Evolutionary conservation across 2,797 vertebrate species (phyloP), one percentile per base, ranked within the genome.

Genomic region (Sciaenops ocellatus): DNA sequence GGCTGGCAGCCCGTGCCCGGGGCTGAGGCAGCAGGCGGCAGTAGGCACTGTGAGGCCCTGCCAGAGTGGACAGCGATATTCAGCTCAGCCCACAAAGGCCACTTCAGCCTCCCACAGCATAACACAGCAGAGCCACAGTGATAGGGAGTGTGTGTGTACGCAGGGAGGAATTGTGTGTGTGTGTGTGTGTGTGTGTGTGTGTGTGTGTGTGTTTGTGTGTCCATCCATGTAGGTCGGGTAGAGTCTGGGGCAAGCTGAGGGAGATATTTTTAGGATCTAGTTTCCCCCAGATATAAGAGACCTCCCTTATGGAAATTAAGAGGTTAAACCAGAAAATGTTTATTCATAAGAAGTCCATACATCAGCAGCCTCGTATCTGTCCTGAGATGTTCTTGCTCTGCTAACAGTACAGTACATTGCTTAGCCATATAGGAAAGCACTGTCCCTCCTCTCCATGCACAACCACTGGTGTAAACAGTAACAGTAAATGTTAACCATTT

Each of bases 181-280:
- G 73, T 82, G 73, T 80, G 85, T 66, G 64, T 52, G 41, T 26
- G 68, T 69, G 75, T 76, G 52, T 80, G 70, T 61, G 76, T 65
- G 73, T 80, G 59, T 61, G n/a, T 24, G 42, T 41, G 41, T 76
- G 55, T 34, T 8, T 77, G 70, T 56, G 74, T 61, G 78, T 79
- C 83, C 69, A 6, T 81, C 80, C 76, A 75, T 87, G 87, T 88
- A 86, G 85, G 86, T 85, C 66, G 80, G 81, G 62, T 50, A 84
- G 75, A 87, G 82, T 87, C 67, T 88, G 79, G 82, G 85, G 79
- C 84, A 84, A 83, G 79, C 62, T 72, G 85, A 83, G 74, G 44
- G 34, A 75, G 90, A 92, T 95, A 95, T 95, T 95, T 95, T 95
- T 95, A 94, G 92, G 72, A 60, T 80, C 75, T 65, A 69, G 86